Evolutionary conservation across 2,797 vertebrate genomes (phyloP).

Genomic region (Pangasius sanitwongsei): DNA sequence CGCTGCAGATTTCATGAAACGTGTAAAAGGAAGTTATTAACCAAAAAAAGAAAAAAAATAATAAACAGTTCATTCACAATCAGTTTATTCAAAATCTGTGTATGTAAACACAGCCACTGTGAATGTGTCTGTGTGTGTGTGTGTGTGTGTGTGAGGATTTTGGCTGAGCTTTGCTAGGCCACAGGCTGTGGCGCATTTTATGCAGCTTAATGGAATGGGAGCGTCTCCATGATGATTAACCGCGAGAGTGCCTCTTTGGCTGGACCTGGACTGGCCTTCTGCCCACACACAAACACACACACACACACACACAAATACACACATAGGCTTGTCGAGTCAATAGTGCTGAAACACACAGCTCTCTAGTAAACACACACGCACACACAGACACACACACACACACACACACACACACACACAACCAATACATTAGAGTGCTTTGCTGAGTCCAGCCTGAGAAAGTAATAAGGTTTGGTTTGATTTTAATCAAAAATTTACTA

Average conservation of each 20-base stretch:
- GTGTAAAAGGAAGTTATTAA: not conserved
- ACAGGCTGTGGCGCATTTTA: conserved; percentile 38
- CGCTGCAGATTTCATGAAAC: not conserved
- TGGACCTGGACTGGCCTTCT: conserved; percentile 33
- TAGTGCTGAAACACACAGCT: conserved; percentile 29
- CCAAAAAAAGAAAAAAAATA: not conserved
- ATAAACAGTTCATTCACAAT: not conserved
- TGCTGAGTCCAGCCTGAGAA: conserved; percentile 48
- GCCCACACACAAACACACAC: not conserved
- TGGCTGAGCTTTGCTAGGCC: conserved; percentile 30
- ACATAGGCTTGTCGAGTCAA: conserved; percentile 18
- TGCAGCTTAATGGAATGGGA: conserved; percentile 56
- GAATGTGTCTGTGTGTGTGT: conserved; percentile 6
- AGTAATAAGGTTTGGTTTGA: conserved; percentile 41
- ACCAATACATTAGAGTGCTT: conserved; percentile 54
- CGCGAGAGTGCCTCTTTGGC: conserved; percentile 43
- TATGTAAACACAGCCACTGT: not conserved
- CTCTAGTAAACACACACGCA: conserved; percentile 32
- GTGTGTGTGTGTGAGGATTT: conserved; percentile 31
- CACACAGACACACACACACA: conserved; percentile 22
- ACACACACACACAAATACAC: conserved; percentile 3
- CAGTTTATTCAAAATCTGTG: not conserved
- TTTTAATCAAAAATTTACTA: conserved; percentile 49
- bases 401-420: conserved; percentile 31
- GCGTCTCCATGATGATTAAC: conserved; percentile 53